Base-by-base conservation (phyloP, 2,888 invertebrate genomes). In the Bibio marci region DNA sequence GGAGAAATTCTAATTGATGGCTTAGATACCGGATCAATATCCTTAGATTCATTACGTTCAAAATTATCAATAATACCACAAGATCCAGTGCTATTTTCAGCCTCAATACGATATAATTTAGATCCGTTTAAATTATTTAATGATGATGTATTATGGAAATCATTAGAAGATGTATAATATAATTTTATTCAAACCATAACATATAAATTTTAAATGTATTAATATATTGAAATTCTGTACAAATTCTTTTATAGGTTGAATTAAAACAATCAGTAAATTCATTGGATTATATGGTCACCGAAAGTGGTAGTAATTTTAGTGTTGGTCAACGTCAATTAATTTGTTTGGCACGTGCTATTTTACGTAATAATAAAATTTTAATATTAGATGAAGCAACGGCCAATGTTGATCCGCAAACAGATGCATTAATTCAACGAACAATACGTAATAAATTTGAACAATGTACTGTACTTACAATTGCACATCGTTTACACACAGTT, bases 391-490 rank as follows among this genome's bases (percentile, higher is more conserved):
- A 75, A 53, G 73, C 74, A 2, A 74, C 73, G 0, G 72, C 73
- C 2, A 73, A 72, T 48, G 70, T 73, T 2, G 73, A 55, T 40
- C 44, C 41, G 12, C 35, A 46, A 56, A 90, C 88, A 12, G 88
- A 90, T 58, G 72, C 71, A 35, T 66, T 90, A 41, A 90, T 90
- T 50, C 90, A 88, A 58, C 70, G 67, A 52, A 85, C 88, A 0
- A 87, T 91, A 41, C 67, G 87, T 40, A 67, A 66, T 30, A 80
- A 81, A 52, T 91, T 91, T 55, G 67, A 69, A 12, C 64, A 77
- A 15, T 90, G 87, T 58, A 88, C 90, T 0, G 88, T 92, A 8
- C 61, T 92, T 30, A 91, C 90, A 0, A 86, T 92, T 27, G 91
- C 91, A 4, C 91, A 92, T 62, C 71, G 92, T 31, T 66, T 94